phyloP scores from a whole-genome alignment of 1,140 invertebrate genomes.

The Mesaphorura yosii region DNA sequence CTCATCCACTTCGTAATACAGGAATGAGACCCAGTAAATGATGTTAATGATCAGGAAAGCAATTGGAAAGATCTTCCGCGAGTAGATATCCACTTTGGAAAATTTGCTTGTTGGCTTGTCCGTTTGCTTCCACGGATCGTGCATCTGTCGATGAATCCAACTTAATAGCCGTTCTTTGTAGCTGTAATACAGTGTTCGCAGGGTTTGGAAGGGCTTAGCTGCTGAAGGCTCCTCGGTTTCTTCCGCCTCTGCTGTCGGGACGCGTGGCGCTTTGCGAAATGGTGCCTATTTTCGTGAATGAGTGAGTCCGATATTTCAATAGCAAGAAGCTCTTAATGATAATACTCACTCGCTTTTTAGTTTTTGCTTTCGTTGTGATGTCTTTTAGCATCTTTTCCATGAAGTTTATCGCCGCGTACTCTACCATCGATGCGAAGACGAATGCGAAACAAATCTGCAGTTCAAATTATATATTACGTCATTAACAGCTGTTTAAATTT shows the following conservation, averaged over 20 bases:
- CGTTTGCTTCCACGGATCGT: conserved; percentile 21
- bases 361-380: conserved; percentile 34
- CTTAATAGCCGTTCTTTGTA: background rate
- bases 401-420: conserved; percentile 51
- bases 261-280: too few species aligned
- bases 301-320: too few species aligned
- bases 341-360: too few species aligned
- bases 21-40: conserved; percentile 44
- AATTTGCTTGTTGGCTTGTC: conserved; percentile 31
- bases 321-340: too few species aligned
- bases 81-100: conserved; percentile 43
- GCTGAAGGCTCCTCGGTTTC: background rate
- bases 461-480: too few species aligned
- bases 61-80: conserved; percentile 41
- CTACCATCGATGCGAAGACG: conserved; percentile 48
- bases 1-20: conserved; percentile 36
- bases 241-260: too few species aligned
- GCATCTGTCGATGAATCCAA: conserved; percentile 23
- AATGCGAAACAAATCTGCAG: conserved; percentile 50
- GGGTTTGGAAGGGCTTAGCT: background rate
- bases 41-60: conserved; percentile 41
- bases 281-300: too few species aligned
- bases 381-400: conserved; percentile 42
- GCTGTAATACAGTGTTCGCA: background rate
- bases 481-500: too few species aligned